Evolutionary conservation across 2,797 vertebrate genomes (phyloP).

Genomic region (Lemur catta): DNA sequence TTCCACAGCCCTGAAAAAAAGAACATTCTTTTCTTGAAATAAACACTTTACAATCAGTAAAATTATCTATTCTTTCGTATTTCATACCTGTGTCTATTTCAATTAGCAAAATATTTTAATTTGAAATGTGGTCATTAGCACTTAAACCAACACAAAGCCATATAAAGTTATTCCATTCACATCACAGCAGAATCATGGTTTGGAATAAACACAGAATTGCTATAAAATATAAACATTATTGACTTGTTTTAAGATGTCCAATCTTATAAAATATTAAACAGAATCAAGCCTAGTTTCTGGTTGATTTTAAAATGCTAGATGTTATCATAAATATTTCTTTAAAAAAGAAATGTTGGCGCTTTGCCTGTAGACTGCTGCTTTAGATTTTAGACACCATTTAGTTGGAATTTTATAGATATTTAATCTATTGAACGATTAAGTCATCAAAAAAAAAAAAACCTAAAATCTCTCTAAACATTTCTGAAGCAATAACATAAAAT

Average conservation of each 20-base stretch:
- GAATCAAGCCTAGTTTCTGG: constrained; percentile 67
- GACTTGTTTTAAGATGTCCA: constrained; percentile 63
- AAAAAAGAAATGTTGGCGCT: constrained; percentile 68
- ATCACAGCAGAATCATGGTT: constrained; percentile 71
- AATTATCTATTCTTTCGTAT: constrained; percentile 62
- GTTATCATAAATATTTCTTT: constrained; percentile 58
- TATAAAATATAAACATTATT: constrained; percentile 73
- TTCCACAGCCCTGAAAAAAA: constrained; percentile 45
- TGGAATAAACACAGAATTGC: constrained; percentile 73
- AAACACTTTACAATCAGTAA: constrained; percentile 64
- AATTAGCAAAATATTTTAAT: constrained; percentile 68
- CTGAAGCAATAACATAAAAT: constrained; percentile 58
- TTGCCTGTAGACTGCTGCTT: constrained; percentile 69
- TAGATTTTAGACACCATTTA: constrained; percentile 74
- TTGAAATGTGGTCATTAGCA: constrained; percentile 68
- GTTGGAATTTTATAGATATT: constrained; percentile 68
- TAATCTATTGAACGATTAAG: constrained; percentile 59
- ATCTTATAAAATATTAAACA: constrained; percentile 73
- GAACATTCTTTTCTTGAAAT: constrained; percentile 48
- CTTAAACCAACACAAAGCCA: constrained; percentile 64
- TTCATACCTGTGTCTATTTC: constrained; percentile 51
- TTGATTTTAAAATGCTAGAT: constrained; percentile 63
- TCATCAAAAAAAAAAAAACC: constrained; percentile 40
- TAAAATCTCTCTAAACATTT: constrained; percentile 64
- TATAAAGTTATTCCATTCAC: constrained; percentile 66